A percentile compares a stretch with the other conserved stretches of the same genome.
Conservation (phyloP, 2,797 vertebrate genomes). For the Bryconaethiops microstoma region DNA sequence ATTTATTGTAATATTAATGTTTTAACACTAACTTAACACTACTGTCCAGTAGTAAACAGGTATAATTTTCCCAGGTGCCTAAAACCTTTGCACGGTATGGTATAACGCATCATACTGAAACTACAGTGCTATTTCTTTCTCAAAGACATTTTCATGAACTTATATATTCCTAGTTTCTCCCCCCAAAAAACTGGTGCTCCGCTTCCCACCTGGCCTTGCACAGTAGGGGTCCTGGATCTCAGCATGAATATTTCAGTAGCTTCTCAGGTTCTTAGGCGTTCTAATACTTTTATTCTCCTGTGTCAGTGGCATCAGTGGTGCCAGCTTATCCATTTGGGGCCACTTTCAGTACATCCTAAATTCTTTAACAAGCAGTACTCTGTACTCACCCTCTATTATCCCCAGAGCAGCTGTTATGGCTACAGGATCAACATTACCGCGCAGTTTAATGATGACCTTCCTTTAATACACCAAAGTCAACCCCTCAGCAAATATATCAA, state of each 20-base stretch:
- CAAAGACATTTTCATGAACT: constrained; percentile 6
- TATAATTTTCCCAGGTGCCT: no score
- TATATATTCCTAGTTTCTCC: background rate
- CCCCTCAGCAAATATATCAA: background rate
- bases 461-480: constrained; percentile 13
- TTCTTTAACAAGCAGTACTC: constrained; percentile 5
- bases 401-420: background rate
- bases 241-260: constrained; percentile 53
- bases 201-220: constrained; percentile 22
- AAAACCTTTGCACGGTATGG: no score
- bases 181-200: background rate
- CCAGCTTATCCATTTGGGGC: background rate
- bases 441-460: constrained; percentile 2
- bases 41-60: no score
- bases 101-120: constrained; percentile 10
- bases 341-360: constrained; percentile 11
- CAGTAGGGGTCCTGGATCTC: constrained; percentile 21
- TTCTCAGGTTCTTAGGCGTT: constrained; percentile 26
- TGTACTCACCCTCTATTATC: background rate
- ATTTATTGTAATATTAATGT: no score
- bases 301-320: background rate
- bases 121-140: background rate
- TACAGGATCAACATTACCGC: background rate
- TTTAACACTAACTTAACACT: no score
- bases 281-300: constrained; percentile 41